These are phyloP conservation scores for Clistopyga incitator DNA, from an alignment of 2,888 invertebrate genomes.

Conservation along the genomic window DNA sequence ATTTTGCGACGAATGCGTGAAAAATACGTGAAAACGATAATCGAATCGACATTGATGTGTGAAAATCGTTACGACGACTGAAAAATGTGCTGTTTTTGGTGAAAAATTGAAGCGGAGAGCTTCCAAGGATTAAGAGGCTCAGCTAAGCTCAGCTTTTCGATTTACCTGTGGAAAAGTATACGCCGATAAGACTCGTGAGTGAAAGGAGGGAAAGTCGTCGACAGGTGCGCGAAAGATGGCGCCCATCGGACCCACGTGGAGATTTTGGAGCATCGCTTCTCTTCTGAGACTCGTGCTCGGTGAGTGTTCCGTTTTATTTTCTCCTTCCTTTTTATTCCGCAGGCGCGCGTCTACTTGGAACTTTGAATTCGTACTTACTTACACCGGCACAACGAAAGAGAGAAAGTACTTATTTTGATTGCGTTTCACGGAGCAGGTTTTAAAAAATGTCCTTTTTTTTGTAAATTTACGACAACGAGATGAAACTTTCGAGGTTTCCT, in stretches of 20 bases:
- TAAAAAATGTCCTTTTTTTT: conserved; percentile 4
- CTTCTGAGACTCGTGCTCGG: conserved; percentile 66
- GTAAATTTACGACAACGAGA: conserved; percentile 1
- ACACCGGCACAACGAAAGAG: neutral
- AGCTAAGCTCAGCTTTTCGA: conserved; percentile 3
- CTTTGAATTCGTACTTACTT: conserved; percentile 6
- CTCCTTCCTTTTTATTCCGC: neutral
- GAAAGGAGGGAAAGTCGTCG: conserved; percentile 8
- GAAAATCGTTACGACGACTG: neutral
- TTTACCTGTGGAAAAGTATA: conserved; percentile 30
- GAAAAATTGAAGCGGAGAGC: conserved; percentile 9
- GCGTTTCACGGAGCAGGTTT: conserved; percentile 31
- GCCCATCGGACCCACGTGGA: conserved; percentile 60
- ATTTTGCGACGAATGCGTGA: neutral
- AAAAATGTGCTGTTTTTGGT: conserved; percentile 17
- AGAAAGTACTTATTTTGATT: conserved; percentile 10
- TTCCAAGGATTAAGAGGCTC: conserved; percentile 23
- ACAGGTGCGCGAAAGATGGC: conserved; percentile 40
- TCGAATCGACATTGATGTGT: neutral
- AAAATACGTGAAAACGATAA: neutral
- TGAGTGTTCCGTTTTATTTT: conserved; percentile 47
- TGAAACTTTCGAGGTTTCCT: conserved; percentile 29
- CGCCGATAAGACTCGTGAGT: conserved; percentile 29
- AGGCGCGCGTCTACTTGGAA: neutral
- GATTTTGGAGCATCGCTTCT: conserved; percentile 65